Base-by-base conservation (phyloP, 2,113 vertebrate species). In the Pluvianellus socialis region DNA sequence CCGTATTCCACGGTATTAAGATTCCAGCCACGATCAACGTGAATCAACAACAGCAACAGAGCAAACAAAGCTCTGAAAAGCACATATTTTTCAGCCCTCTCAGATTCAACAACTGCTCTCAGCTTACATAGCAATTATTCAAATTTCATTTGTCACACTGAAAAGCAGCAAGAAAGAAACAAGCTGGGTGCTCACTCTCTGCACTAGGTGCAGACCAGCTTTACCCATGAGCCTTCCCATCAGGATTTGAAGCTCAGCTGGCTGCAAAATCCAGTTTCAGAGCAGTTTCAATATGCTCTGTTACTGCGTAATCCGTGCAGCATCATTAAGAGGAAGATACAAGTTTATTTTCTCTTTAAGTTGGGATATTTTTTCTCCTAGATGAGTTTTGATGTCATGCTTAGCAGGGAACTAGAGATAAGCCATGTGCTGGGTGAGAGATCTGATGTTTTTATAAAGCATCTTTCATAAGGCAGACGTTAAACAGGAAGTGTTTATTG, bases 401-500 rank as follows among this genome's bases (percentile, higher is more conserved):
- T 71, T 87, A 85, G 94, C 76, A n/a, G 90, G 91, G 93, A 83
- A 71, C 24, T 84, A 70, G 87, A 94, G 93, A 96, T 92, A 96
- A 96, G 58, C 77, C 4, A 0, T 9, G 45, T 42, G 40, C 90
- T 0, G 70, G 86, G 76, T 44, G 52, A 92, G 79, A 86, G 75
- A 88, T 49, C 86, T 88, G 83, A 72, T 94, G 65, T 88, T 95
- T 79, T 76, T 40, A 20, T 79, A 95, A 88, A 83, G 84, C 81
- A 92, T 94, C 89, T 93, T 92, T 90, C 91, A 86, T 6, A 72
- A 79, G 89, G 89, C 95, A 94, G 55, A 88, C 11, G 1, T 93
- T 93, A 93, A 97, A 97, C 91, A 95, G 95, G 92, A 97, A 96
- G 50, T 1, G 2, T 90, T 96, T 96, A 97, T 96, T 97, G 95